phyloP scores from a whole-genome alignment of 2,888 invertebrate species.

The Drosophila meridiana region DNA sequence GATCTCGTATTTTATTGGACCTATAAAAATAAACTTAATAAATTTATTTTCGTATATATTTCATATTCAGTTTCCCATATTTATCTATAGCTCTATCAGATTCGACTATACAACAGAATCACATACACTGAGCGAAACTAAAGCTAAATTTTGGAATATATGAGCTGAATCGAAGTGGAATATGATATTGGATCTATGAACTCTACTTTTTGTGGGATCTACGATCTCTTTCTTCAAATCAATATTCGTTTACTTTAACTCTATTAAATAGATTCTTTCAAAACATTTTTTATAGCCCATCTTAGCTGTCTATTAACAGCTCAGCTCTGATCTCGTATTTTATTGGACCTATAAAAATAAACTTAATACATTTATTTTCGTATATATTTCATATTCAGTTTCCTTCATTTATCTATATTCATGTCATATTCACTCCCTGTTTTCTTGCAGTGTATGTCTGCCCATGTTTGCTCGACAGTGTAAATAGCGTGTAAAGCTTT shows the following conservation, averaged over 20 bases:
- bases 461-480: slow-evolving; percentile 60
- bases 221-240: not conserved
- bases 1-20: not conserved
- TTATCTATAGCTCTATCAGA: too few relatives aligned
- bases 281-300: not conserved
- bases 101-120: slow-evolving; percentile 77
- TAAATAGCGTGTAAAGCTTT: slow-evolving; percentile 70
- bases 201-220: not conserved
- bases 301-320: not conserved
- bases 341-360: not conserved
- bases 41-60: not conserved
- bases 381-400: not conserved
- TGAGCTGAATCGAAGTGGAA: not conserved
- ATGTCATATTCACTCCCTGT: not conserved
- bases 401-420: not conserved
- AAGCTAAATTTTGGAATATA: not conserved
- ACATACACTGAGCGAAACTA: slow-evolving; percentile 41
- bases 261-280: not conserved
- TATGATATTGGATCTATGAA: not conserved
- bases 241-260: not conserved
- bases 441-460: slow-evolving; percentile 19
- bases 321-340: not conserved
- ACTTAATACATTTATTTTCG: not conserved
- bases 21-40: not conserved
- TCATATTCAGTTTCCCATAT: too few relatives aligned